These are phyloP conservation scores for Apocheima hispidaria DNA, from an alignment of 2,888 invertebrate genomes.

Conservation along the genomic window DNA sequence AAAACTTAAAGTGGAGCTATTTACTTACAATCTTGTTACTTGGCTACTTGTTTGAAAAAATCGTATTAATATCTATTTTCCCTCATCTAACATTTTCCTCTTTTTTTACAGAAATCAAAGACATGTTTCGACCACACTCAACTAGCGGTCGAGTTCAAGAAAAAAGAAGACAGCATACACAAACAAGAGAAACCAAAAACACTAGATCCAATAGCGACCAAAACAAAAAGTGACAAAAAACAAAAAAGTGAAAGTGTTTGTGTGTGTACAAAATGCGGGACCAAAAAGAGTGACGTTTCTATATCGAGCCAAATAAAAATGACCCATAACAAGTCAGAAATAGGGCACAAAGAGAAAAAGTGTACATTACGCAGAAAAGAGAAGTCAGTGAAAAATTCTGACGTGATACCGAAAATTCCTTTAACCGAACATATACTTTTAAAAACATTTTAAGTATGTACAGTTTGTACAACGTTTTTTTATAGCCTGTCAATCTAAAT, in stretches of 20 bases:
- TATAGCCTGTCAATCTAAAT: background rate
- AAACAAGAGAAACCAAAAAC: constrained; percentile 14
- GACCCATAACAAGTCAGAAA: constrained; percentile 79
- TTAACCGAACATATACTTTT: constrained; percentile 74
- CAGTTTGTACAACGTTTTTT: background rate
- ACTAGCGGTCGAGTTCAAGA: constrained; percentile 56
- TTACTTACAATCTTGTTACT: too few species aligned
- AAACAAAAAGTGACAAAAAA: constrained; percentile 50
- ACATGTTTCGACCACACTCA: constrained; percentile 78
- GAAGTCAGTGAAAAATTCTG: constrained; percentile 61
- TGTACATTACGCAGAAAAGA: constrained; percentile 73
- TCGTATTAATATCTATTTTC: background rate
- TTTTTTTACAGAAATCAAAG: constrained; percentile 70
- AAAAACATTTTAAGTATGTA: constrained; percentile 70
- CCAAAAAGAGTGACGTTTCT: constrained; percentile 73
- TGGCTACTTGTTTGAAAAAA: too few species aligned
- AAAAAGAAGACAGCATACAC: constrained; percentile 21
- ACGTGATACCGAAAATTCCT: constrained; percentile 68
- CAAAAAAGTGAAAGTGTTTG: constrained; percentile 56
- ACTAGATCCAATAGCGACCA: constrained; percentile 37
- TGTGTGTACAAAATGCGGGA: constrained; percentile 64
- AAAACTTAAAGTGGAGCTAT: too few species aligned
- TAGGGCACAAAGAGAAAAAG: constrained; percentile 74
- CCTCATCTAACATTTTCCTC: too few species aligned
- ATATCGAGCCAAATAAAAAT: constrained; percentile 76